Evolutionary conservation across 2,797 vertebrate genomes (phyloP), one percentile per base, ranked within the genome.

Genomic region (Synanceia verrucosa): DNA sequence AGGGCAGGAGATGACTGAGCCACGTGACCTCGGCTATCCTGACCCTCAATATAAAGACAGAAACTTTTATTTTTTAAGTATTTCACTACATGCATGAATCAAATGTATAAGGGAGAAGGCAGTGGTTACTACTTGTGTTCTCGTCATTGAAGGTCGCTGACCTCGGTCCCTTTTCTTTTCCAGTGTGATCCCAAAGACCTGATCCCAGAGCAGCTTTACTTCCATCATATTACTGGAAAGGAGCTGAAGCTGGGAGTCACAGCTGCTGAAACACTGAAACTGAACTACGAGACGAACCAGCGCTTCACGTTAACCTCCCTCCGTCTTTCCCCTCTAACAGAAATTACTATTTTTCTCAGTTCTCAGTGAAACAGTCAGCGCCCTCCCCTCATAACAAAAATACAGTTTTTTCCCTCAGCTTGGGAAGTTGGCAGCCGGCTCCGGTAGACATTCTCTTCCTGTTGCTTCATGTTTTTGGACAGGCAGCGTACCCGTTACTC

Each of bases 381-480:
- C 85, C 51, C 44, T 82, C 70, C 78, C 65, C 73, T 84, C 70
- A 75, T 85, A 74, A 86, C 84, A 86, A 92, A 92, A 91, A 90
- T 84, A 86, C 78, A 26, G 68, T 59, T 79, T 85, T 79, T 90
- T 86, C 81, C 85, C 81, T 86, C 79, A 46, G 81, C 87, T 92
- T 92, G 89, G 90, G 88, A 93, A 91, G 88, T 90, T 93, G 93
- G 94, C 94, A 91, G 75, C 79, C 78, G 4, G 4, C 52, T 29
- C 65, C 53, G 71, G 78, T 65, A 94, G 93, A 94, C 93, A 94
- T 95, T 95, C 93, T 92, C 89, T 82, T 90, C 85, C 76, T 86
- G 84, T 88, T 93, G 92, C 93, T 90, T 94, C 93, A 94, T 93
- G 85, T 74, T 91, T 92, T 91, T 93, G 92, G 89, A 89, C 50